A percentile compares a stretch with the other conserved stretches of the same genome.
Conservation (phyloP, 1,140 invertebrate genomes). For the Tribolium castaneum region DNA sequence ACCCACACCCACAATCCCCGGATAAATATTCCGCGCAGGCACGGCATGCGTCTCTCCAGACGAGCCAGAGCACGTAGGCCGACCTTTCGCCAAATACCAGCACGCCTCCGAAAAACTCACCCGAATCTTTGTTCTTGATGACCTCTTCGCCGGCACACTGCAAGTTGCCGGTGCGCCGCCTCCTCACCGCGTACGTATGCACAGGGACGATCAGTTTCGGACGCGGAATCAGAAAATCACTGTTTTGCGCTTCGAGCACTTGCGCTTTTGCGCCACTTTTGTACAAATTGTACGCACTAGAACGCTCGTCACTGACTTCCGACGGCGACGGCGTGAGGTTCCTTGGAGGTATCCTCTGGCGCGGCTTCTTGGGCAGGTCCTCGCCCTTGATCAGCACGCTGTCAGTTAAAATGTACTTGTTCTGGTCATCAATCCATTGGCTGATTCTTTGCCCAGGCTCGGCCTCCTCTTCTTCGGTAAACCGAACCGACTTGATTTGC, state of each 20-base stretch:
- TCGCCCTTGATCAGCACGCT: background rate
- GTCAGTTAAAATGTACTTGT: conserved; percentile 50
- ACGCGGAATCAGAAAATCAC: conserved; percentile 82
- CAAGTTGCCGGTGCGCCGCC: conserved; percentile 81
- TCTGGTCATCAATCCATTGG: conserved; percentile 60
- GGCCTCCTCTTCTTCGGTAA: conserved; percentile 55
- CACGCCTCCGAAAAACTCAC: background rate
- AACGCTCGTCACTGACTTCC: conserved; percentile 32
- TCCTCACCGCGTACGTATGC: conserved; percentile 83
- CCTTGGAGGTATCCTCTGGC: conserved; percentile 59
- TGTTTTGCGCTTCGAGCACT: background rate
- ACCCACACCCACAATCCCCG: background rate
- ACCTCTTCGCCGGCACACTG: conserved; percentile 20
- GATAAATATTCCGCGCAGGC: background rate
- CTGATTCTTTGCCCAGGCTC: conserved; percentile 44
- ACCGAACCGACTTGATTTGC: conserved; percentile 59
- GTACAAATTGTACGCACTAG: conserved; percentile 61
- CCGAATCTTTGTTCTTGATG: conserved; percentile 35
- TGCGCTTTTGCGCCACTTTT: background rate
- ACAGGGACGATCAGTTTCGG: conserved; percentile 88
- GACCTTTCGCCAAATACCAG: background rate
- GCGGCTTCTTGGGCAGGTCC: conserved; percentile 36
- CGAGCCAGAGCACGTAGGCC: background rate
- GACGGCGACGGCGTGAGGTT: conserved; percentile 57
- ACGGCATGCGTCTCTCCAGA: background rate